Percentiles rank a stretch among this genome's conserved stretches.
phyloP scores from a whole-genome alignment of 2,113 vertebrate genomes.

The Syrrhaptes paradoxus region DNA sequence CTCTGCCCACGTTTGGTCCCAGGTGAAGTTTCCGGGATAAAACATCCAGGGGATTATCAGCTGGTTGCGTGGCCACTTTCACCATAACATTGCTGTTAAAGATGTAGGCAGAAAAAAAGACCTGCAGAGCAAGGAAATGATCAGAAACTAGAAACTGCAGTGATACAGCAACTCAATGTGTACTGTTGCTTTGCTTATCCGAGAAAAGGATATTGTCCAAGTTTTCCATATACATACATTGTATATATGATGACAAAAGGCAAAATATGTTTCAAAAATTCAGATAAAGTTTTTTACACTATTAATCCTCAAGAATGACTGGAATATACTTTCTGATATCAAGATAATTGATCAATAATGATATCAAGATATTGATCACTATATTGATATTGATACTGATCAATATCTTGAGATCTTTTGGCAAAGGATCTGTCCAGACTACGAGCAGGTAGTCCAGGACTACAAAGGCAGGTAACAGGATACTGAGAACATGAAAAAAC shows the following conservation, averaged over 20 bases:
- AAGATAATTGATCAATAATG: neutral
- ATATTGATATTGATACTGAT: neutral
- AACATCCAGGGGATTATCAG: constrained; percentile 96
- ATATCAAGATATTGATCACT: neutral
- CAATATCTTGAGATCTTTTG: neutral
- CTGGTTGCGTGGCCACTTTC: constrained; percentile 98
- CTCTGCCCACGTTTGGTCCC: constrained; percentile 92
- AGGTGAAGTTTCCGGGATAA: constrained; percentile 97
- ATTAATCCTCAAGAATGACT: neutral
- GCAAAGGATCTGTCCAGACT: neutral
- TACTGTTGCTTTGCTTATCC: neutral
- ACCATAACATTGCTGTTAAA: constrained; percentile 99
- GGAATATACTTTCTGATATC: neutral
- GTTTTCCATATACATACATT: accelerated
- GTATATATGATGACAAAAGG: neutral
- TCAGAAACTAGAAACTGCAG: neutral
- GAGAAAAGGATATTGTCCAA: neutral
- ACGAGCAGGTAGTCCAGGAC: neutral
- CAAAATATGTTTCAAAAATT: neutral
- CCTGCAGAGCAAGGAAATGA: constrained; percentile 72
- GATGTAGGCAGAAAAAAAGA: constrained; percentile 99
- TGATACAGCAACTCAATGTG: neutral
- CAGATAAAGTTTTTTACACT: neutral
- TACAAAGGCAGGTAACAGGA: neutral
- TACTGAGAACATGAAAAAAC: neutral